These are phyloP conservation scores for Daphoenositta chrysoptera DNA, from an alignment of 2,113 vertebrate genomes.

Conservation along the genomic window DNA sequence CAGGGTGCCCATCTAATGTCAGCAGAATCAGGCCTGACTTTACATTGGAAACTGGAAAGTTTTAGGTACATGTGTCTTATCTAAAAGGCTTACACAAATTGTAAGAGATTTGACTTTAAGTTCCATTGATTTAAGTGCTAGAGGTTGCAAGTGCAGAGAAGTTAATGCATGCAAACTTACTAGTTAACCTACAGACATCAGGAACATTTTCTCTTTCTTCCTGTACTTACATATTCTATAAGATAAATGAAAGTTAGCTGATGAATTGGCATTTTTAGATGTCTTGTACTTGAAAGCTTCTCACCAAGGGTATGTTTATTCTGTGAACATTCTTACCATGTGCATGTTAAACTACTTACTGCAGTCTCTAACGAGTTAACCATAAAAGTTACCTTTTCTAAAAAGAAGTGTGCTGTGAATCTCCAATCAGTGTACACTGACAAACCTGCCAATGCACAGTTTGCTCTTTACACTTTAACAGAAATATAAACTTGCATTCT, in stretches of 20 bases:
- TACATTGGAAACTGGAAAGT: background rate
- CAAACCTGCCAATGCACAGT: background rate
- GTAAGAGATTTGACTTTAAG: background rate
- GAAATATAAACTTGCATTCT: background rate
- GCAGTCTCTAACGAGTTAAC: background rate
- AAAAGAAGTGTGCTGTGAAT: accelerated
- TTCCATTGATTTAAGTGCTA: background rate
- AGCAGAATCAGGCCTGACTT: background rate
- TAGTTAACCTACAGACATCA: background rate
- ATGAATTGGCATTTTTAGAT: background rate
- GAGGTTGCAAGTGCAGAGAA: background rate
- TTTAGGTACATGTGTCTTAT: background rate
- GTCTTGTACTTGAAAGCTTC: background rate
- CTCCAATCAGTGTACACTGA: background rate
- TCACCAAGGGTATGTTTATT: background rate
- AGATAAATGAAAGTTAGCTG: background rate
- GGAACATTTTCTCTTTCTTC: background rate
- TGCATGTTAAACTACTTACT: background rate
- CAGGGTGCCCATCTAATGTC: accelerated
- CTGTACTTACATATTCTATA: background rate
- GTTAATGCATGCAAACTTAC: background rate
- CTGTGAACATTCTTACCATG: background rate
- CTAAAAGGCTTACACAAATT: background rate
- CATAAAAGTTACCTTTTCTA: background rate
- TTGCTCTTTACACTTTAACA: background rate